A percentile compares a stretch with the other conserved stretches of the same genome.
These are phyloP conservation scores for Solea solea DNA, from an alignment of 2,113 vertebrate genomes.

Conservation along the genomic window DNA sequence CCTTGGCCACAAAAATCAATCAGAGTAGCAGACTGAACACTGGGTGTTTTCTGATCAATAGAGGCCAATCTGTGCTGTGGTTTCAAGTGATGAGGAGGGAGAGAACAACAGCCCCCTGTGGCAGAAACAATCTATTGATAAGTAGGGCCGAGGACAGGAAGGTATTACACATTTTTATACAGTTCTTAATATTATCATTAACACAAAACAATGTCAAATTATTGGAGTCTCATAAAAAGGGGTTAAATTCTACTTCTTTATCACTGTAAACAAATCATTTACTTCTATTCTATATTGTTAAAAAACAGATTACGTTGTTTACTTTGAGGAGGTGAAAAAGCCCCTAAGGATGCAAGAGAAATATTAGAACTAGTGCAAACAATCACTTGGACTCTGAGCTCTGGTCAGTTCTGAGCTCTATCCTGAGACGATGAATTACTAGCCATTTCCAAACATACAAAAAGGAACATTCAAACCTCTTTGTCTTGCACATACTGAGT, in stretches of 20 bases:
- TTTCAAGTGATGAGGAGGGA: constrained; percentile 16
- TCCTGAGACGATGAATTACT: not conserved
- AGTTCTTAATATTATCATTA: no score
- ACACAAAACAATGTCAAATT: no score
- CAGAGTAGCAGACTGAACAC: constrained; percentile 1
- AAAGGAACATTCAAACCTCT: not conserved
- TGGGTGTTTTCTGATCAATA: constrained; percentile 45
- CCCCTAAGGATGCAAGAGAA: no score
- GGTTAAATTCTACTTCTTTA: not conserved
- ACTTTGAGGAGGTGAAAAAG: not conserved
- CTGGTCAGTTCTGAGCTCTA: not conserved
- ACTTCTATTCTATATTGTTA: not conserved
- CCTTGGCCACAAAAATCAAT: constrained; percentile 26
- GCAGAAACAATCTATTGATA: constrained; percentile 14
- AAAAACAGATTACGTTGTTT: not conserved
- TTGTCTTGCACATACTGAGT: not conserved
- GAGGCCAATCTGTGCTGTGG: constrained; percentile 7
- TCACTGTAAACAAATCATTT: not conserved
- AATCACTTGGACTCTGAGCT: not conserved
- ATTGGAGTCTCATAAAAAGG: no score
- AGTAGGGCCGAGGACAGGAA: not conserved
- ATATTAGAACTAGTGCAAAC: not conserved
- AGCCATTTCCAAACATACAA: not conserved
- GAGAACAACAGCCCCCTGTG: constrained; percentile 15
- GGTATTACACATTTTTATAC: not conserved